Conservation (phyloP, 2,113 vertebrate genomes). For the Melospiza melodia region DNA sequence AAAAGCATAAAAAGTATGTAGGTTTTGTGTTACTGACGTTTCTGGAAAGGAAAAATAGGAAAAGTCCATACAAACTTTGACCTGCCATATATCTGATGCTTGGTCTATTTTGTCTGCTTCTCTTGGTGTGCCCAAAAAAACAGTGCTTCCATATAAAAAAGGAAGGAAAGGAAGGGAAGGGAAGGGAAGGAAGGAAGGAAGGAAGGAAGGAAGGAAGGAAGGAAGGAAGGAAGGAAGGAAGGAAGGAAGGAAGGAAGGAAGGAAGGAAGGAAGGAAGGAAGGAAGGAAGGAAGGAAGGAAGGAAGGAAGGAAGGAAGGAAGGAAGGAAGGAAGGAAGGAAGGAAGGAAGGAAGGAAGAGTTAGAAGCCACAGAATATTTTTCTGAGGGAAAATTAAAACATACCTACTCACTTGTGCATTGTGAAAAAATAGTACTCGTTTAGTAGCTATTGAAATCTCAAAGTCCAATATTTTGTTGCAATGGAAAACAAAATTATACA, state of each 20-base stretch:
- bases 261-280: accelerated
- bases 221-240: accelerated
- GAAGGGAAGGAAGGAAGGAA: too few species aligned
- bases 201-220: accelerated
- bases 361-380: neutral
- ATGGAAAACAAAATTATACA: neutral
- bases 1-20: neutral
- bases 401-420: neutral
- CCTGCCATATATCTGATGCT: neutral
- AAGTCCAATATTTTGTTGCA: neutral
- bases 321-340: too few species aligned
- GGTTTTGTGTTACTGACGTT: neutral
- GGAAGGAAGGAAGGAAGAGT: accelerated
- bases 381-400: neutral
- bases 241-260: neutral
- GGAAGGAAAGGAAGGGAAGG: accelerated
- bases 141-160: neutral
- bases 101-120: neutral
- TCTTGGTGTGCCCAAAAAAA: neutral
- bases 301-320: too few species aligned
- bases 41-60: neutral
- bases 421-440: neutral
- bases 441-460: neutral
- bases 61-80: neutral
- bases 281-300: too few species aligned